Base-by-base conservation (phyloP, 2,113 vertebrate genomes). In the Verasper variegatus region DNA sequence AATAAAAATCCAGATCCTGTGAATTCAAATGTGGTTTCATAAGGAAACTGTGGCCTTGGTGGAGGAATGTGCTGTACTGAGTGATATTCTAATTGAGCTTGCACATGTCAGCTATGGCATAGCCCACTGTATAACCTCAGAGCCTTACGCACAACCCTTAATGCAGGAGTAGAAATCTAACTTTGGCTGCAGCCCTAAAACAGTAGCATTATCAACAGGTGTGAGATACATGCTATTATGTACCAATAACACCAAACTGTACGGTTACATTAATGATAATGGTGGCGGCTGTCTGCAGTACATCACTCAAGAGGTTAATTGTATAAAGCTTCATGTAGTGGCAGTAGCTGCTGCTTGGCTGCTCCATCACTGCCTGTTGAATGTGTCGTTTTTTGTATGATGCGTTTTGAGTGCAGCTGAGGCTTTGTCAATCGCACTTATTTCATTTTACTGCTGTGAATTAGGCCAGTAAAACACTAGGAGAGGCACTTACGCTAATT, bases 401-500 rank as follows among this genome's bases (percentile, higher is more conserved):
- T 83, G 64, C 11, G 13, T 85, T 84, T 74, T 68, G 58, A 80
- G 74, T 79, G 59, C 71, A 66, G 74, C 37, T 57, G 40, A 83
- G 76, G 56, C 68, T 54, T 64, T 71, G 74, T 84, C 82, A 87
- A 77, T 67, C 63, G 74, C 68, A 42, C 65, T 74, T 75, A 27
- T 76, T 86, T 85, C 27, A 77, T 82, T 82, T 88, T 76, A 65
- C 61, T 64, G 79, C 80, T 70, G 71, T 64, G 68, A 81, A 91
- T 85, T 63, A 89, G 79, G 74, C 78, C 79, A 72, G 78, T 87
- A 76, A 90, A 92, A 81, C 81, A 90, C 73, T 42, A 21, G 51
- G 74, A 85, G 68, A 54, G 74, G 59, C 85, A 87, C 88, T 92
- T 86, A 78, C 15, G 17, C 90, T 92, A 89, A 93, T 92, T 85